Conservation (phyloP, 2,113 vertebrate species). For the Microcebus tavaratra region DNA sequence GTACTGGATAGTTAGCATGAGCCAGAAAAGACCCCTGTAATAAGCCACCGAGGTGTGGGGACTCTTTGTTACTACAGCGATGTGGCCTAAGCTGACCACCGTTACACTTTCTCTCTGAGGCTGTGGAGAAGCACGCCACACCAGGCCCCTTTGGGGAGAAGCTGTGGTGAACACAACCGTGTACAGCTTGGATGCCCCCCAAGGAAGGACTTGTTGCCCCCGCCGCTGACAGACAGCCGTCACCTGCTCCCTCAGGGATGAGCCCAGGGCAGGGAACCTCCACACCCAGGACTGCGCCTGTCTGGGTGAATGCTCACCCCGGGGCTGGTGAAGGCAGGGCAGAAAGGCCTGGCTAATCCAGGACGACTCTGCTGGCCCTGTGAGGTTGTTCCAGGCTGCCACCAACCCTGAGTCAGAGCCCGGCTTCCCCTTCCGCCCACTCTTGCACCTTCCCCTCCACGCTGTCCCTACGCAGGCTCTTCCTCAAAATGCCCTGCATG, state of each 20-base stretch:
- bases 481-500: no score
- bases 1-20: background rate
- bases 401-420: background rate
- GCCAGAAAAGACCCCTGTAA: background rate
- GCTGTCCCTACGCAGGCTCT: background rate
- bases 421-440: no score
- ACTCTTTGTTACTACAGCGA: background rate
- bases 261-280: background rate
- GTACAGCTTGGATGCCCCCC: background rate
- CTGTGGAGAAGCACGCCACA: background rate
- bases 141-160: background rate
- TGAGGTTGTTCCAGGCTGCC: fast-evolving
- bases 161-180: background rate
- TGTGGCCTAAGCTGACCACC: background rate
- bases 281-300: fast-evolving
- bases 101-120: background rate
- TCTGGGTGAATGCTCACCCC: background rate
- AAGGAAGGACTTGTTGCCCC: no score
- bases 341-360: background rate
- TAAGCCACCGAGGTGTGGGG: background rate
- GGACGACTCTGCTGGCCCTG: fast-evolving
- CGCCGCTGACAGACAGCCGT: no score
- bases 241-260: background rate
- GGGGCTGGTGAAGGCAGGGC: background rate
- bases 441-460: no score